Evolutionary conservation across 2,113 vertebrate species (phyloP).

Genomic region (Dasyurus viverrinus): DNA sequence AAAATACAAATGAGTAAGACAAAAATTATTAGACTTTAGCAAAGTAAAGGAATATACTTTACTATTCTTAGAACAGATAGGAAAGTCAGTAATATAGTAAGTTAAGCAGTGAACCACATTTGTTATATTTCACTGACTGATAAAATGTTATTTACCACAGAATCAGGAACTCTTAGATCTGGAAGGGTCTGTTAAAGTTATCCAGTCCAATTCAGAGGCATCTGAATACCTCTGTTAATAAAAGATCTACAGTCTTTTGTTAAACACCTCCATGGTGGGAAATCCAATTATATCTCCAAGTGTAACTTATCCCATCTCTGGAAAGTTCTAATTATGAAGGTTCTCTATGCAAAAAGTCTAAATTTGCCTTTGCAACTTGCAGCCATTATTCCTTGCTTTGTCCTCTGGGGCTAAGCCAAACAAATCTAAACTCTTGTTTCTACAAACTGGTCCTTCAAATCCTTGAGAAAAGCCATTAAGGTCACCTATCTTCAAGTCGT

Average conservation of each 20-base stretch:
- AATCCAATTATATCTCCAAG: neutral
- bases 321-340: neutral
- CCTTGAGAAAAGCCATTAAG: neutral
- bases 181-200: neutral
- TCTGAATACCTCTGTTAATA: neutral
- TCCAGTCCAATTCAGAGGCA: neutral
- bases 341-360: neutral
- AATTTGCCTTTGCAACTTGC: neutral
- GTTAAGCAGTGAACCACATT: neutral
- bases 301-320: neutral
- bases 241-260: neutral
- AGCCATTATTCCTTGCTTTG: neutral
- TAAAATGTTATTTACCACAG: neutral
- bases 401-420: neutral
- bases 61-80: neutral
- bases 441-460: neutral
- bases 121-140: neutral
- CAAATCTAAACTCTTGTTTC: neutral
- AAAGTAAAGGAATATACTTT: neutral
- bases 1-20: neutral
- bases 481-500: neutral
- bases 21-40: neutral
- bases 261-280: neutral
- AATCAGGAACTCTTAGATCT: neutral
- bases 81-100: neutral